Percentiles rank a stretch among this genome's conserved stretches.
phyloP scores from a whole-genome alignment of 1,140 invertebrate species.

The Epicauta chinensis region DNA sequence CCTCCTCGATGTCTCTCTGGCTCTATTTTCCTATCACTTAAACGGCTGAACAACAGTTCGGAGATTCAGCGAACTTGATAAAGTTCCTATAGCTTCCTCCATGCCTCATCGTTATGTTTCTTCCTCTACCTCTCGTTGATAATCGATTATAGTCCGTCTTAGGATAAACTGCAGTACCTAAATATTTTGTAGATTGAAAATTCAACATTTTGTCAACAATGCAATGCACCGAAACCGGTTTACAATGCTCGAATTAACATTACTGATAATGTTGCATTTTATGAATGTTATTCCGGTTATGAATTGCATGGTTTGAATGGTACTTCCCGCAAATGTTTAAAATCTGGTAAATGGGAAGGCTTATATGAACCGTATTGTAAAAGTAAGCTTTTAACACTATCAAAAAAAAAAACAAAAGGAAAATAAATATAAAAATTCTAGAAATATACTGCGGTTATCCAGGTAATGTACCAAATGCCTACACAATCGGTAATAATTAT shows the following conservation, averaged over 20 bases:
- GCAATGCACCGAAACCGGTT: conserved; percentile 43
- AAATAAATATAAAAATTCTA: conserved; percentile 17
- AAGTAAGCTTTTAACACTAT: conserved; percentile 43
- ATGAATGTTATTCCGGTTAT: conserved; percentile 50
- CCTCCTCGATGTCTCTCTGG: too few relatives aligned
- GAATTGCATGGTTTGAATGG: conserved; percentile 38
- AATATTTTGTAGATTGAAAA: conserved; percentile 40
- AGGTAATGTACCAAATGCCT: conserved; percentile 50
- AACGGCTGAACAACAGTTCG: too few relatives aligned
- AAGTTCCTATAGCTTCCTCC: too few relatives aligned
- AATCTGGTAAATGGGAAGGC: conserved; percentile 49
- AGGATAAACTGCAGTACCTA: too few relatives aligned
- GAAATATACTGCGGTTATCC: conserved; percentile 53
- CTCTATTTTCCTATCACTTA: too few relatives aligned
- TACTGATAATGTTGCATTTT: conserved; percentile 40
- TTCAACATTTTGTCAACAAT: conserved; percentile 49
- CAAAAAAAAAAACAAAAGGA: conserved; percentile 3
- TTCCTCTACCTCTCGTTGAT: too few relatives aligned
- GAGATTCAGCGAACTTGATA: too few relatives aligned
- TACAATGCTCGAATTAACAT: conserved; percentile 43
- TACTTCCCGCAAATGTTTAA: conserved; percentile 42
- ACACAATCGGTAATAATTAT: conserved; percentile 47
- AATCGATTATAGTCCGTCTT: too few relatives aligned
- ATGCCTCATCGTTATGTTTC: too few relatives aligned
- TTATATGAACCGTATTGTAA: conserved; percentile 42